These are phyloP conservation scores for Palythoa grandis DNA, from an alignment of 92 coral and sea anemone species.

Conservation along the genomic window DNA sequence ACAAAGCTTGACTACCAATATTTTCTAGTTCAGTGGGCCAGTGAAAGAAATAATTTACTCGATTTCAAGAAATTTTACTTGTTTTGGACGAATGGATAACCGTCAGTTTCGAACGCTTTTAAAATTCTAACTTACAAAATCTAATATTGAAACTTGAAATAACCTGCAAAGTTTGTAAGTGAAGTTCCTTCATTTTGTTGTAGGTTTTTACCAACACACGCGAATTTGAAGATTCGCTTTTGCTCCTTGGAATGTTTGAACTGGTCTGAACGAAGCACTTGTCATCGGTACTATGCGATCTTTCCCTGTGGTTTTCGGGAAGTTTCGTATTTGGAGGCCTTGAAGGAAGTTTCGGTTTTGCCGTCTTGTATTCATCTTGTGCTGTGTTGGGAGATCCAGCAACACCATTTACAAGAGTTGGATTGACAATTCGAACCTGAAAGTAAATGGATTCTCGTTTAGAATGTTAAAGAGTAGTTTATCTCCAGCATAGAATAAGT, in stretches of 20 bases:
- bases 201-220: conserved; percentile 70
- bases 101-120: no score
- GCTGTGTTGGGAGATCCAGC: conserved; percentile 29
- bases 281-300: conserved; percentile 70
- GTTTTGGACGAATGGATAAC: no score
- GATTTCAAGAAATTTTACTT: no score
- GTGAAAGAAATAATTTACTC: no score
- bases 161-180: conserved; percentile 70
- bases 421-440: conserved; percentile 67
- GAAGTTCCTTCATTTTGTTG: conserved; percentile 72
- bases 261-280: conserved; percentile 8
- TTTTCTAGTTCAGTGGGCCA: no score
- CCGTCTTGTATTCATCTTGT: conserved; percentile 33
- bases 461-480: no score
- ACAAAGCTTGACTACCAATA: no score
- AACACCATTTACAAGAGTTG: conserved; percentile 66
- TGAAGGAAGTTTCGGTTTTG: conserved; percentile 69
- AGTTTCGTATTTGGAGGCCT: conserved; percentile 76
- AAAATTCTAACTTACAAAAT: no score
- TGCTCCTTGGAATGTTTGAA: conserved; percentile 42
- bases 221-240: conserved; percentile 62
- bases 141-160: no score
- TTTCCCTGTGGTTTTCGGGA: conserved; percentile 24
- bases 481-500: no score
- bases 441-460: background rate